A percentile compares a stretch with the other conserved stretches of the same genome.
phyloP scores from a whole-genome alignment of 2,888 invertebrate genomes.

The Seira ritae region DNA sequence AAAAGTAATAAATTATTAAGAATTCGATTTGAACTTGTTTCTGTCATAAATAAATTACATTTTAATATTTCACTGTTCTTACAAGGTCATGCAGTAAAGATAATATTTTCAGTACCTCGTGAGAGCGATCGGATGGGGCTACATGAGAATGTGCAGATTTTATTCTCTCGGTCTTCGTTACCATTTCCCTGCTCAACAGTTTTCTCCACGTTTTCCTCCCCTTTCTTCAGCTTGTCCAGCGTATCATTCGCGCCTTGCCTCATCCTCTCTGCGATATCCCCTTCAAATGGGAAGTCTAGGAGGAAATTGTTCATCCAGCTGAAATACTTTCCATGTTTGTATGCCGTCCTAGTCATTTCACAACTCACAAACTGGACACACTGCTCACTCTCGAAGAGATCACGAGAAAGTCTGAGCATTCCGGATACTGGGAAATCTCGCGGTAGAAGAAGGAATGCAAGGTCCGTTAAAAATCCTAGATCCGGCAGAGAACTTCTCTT shows the following conservation, averaged over 20 bases:
- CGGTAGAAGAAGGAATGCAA: constrained; percentile 51
- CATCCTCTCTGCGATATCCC: constrained; percentile 62
- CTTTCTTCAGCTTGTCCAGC: constrained; percentile 34
- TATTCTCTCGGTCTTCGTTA: background rate
- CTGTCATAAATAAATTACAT: background rate
- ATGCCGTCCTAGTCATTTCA: constrained; percentile 51
- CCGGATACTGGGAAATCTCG: constrained; percentile 57
- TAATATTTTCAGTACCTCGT: constrained; percentile 56
- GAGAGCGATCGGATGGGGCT: constrained; percentile 49
- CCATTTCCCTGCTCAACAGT: constrained; percentile 11
- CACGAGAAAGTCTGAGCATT: constrained; percentile 59
- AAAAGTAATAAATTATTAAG: background rate
- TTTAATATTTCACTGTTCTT: constrained; percentile 29
- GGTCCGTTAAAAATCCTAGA: constrained; percentile 54
- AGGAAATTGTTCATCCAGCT: constrained; percentile 59
- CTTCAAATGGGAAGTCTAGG: constrained; percentile 66
- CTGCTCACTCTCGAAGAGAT: constrained; percentile 66
- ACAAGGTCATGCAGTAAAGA: constrained; percentile 56
- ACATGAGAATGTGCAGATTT: constrained; percentile 49
- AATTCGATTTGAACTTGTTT: background rate
- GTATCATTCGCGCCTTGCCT: constrained; percentile 49
- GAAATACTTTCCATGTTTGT: constrained; percentile 31
- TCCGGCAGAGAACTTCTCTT: constrained; percentile 58
- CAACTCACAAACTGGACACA: constrained; percentile 65
- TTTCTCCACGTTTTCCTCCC: too few relatives aligned